These are phyloP conservation scores for Zoanthus solanderi DNA, from an alignment of 92 coral and sea anemone genomes.

Conservation along the genomic window DNA sequence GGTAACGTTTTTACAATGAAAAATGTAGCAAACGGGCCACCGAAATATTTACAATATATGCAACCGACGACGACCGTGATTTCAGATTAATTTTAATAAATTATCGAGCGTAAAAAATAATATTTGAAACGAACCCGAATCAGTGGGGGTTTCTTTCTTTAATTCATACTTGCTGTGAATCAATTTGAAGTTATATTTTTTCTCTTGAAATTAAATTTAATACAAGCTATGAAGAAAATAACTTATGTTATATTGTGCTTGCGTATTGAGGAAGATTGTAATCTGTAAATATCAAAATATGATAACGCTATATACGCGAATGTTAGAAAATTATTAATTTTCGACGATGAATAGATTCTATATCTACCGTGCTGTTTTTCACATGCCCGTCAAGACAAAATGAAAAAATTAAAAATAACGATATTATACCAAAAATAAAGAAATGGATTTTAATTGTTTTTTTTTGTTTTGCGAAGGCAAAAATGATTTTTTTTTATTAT, in stretches of 20 bases:
- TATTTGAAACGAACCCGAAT: background rate
- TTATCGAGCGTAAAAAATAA: constrained; percentile 8
- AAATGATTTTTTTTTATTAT: constrained; percentile 2
- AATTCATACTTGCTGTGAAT: constrained; percentile 45
- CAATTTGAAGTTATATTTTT: constrained; percentile 39
- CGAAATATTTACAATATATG: background rate
- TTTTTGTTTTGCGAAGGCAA: background rate
- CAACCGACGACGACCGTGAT: background rate
- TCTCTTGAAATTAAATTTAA: constrained; percentile 26
- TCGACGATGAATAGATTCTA: background rate
- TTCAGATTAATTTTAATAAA: constrained; percentile 25
- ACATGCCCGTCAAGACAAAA: background rate
- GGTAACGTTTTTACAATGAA: constrained; percentile 34
- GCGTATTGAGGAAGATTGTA: constrained; percentile 41
- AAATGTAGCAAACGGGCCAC: background rate
- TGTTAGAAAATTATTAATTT: constrained; percentile 20
- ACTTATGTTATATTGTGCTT: constrained; percentile 23
- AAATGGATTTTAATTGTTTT: background rate
- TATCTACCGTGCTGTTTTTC: background rate
- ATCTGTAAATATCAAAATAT: constrained; percentile 20
- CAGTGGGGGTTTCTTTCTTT: constrained; percentile 30
- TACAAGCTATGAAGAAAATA: constrained; percentile 15
- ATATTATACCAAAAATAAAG: background rate
- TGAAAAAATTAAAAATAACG: background rate
- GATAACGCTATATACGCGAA: background rate